phyloP scores from a whole-genome alignment of 2,888 invertebrate species.

The Vandiemenella viatica region DNA sequence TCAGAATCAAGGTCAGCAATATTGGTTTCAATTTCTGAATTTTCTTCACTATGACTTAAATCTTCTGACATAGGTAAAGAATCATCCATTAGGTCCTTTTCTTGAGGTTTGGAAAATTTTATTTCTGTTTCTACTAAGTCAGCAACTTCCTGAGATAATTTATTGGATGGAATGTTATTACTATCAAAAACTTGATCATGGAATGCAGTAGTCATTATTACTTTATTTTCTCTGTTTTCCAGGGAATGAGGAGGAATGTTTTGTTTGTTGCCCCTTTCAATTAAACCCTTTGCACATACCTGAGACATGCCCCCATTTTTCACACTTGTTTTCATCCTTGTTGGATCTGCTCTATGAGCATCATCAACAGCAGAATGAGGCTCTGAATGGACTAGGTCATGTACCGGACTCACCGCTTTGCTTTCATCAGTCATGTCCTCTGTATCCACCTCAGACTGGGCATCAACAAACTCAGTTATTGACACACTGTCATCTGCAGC shows the following conservation, averaged over 20 bases:
- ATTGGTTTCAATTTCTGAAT: neutral
- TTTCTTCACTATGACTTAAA: neutral
- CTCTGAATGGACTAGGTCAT: conserved; percentile 9
- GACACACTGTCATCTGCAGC: conserved; percentile 15
- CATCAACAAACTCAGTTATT: conserved; percentile 16
- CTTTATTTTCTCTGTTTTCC: too few relatives aligned
- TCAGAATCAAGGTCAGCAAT: neutral
- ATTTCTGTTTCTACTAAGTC: too few relatives aligned
- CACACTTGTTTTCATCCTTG: conserved; percentile 12
- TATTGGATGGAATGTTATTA: too few relatives aligned
- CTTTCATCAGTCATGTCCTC: conserved; percentile 11
- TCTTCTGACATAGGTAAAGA: too few relatives aligned
- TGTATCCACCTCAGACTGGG: conserved; percentile 13
- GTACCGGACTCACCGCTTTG: conserved; percentile 17
- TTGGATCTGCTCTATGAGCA: conserved; percentile 9
- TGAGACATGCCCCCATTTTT: conserved; percentile 8
- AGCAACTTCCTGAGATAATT: too few relatives aligned
- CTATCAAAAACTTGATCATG: too few relatives aligned
- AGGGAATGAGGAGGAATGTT: too few relatives aligned
- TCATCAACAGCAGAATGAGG: neutral
- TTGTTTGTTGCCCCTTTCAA: too few relatives aligned
- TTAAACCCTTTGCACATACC: neutral
- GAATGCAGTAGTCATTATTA: too few relatives aligned
- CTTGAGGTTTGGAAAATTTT: too few relatives aligned
- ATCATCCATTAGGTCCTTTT: too few relatives aligned